Evolutionary conservation across 1,140 invertebrate genomes (phyloP).

Genomic region (Drosophila biarmipes): DNA sequence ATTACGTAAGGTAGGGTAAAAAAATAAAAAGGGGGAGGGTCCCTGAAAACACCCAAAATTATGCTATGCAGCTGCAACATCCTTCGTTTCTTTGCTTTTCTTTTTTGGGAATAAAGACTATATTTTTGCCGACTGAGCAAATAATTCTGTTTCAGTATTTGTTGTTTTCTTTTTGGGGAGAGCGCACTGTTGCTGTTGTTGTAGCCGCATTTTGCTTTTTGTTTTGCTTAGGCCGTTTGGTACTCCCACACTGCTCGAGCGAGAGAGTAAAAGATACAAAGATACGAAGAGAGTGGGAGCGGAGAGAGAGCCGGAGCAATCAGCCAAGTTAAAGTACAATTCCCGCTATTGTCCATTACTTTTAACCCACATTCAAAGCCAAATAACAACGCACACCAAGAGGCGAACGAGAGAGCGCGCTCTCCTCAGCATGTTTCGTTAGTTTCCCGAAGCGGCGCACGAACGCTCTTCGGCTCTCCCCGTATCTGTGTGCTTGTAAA

Average conservation of each 20-base stretch:
- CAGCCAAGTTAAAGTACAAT: conserved; percentile 64
- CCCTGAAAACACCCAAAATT: conserved; percentile 36
- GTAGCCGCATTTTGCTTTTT: conserved; percentile 72
- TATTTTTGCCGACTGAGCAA: conserved; percentile 40
- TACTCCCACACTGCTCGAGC: conserved; percentile 20
- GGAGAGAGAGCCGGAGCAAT: conserved; percentile 21
- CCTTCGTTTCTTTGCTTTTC: background rate
- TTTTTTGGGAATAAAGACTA: background rate
- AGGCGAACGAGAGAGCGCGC: conserved; percentile 11
- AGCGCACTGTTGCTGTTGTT: conserved; percentile 51
- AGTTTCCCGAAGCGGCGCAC: conserved; percentile 12
- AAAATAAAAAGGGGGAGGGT: conserved; percentile 26
- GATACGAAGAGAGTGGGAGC: background rate
- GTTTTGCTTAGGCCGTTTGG: conserved; percentile 78
- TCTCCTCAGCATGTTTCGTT: conserved; percentile 37
- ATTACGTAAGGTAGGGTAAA: conserved; percentile 23
- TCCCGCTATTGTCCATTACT: conserved; percentile 78
- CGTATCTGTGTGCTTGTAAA: conserved; percentile 73
- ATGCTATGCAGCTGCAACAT: conserved; percentile 29
- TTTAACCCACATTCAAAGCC: conserved; percentile 77
- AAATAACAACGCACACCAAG: conserved; percentile 4
- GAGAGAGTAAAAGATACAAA: conserved; percentile 3
- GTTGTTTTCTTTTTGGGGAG: conserved; percentile 8
- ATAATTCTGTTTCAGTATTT: conserved; percentile 27
- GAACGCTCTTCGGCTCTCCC: conserved; percentile 33